A percentile compares a stretch with the other conserved stretches of the same genome.
Conservation (phyloP, 2,113 vertebrate genomes). For the Uropsilus gracilis region DNA sequence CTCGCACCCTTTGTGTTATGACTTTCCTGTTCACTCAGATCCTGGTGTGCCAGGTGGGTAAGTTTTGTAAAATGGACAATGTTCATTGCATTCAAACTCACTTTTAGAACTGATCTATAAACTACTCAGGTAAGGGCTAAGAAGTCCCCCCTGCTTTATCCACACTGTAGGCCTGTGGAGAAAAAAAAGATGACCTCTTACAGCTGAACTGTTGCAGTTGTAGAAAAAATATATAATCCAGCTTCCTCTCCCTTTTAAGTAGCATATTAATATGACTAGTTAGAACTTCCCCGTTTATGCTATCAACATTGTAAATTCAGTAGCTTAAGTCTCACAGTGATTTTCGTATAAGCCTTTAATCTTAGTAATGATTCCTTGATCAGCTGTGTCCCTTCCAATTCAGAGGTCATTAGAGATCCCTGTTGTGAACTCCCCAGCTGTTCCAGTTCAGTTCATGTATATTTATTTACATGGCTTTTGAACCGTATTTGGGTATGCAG, state of each 20-base stretch:
- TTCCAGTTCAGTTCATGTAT: slow-evolving; percentile 86
- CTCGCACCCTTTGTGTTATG: neutral
- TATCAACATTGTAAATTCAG: slow-evolving; percentile 80
- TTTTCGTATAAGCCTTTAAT: slow-evolving; percentile 86
- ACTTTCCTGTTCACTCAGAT: slow-evolving; percentile 18
- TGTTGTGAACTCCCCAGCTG: slow-evolving; percentile 85
- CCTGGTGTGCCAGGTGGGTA: neutral
- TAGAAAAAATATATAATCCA: slow-evolving; percentile 58
- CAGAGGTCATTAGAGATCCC: slow-evolving; percentile 84
- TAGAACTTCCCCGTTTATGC: slow-evolving; percentile 73
- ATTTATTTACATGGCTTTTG: slow-evolving; percentile 88
- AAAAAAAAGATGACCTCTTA: slow-evolving; percentile 38
- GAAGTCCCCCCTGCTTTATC: neutral
- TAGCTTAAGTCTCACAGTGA: slow-evolving; percentile 82
- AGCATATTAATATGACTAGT: slow-evolving; percentile 70
- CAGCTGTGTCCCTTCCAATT: slow-evolving; percentile 78
- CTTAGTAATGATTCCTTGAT: slow-evolving; percentile 88
- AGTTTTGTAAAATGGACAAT: neutral
- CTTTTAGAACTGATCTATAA: slow-evolving; percentile 35
- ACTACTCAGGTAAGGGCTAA: slow-evolving; percentile 46
- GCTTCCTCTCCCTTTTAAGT: slow-evolving; percentile 64
- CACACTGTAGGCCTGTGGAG: slow-evolving; percentile 39
- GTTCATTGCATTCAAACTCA: neutral
- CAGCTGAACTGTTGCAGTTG: slow-evolving; percentile 9
- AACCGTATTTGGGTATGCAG: slow-evolving; percentile 80